phyloP scores from a whole-genome alignment of 2,888 invertebrate species.

The Perizoma flavofasciatum region DNA sequence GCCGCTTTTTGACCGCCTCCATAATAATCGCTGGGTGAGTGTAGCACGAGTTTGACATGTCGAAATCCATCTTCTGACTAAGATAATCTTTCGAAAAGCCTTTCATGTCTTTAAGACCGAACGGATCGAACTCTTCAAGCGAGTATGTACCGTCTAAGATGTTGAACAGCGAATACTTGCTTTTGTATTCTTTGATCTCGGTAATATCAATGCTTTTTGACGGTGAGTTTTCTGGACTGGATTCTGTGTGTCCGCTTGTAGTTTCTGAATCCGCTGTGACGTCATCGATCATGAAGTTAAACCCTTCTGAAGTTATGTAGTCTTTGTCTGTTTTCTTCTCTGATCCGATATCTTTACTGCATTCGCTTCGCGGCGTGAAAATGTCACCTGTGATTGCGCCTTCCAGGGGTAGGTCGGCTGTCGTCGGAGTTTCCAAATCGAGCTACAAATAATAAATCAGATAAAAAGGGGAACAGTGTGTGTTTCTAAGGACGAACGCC shows the following conservation, averaged over 20 bases:
- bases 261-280: slow-evolving; percentile 57
- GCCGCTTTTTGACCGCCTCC: slow-evolving; percentile 74
- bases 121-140: slow-evolving; percentile 74
- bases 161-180: slow-evolving; percentile 67
- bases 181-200: slow-evolving; percentile 34
- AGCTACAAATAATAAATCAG: slow-evolving; percentile 52
- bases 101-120: slow-evolving; percentile 65
- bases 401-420: slow-evolving; percentile 72
- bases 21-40: slow-evolving; percentile 70
- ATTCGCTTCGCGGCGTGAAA: slow-evolving; percentile 66
- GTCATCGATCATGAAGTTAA: slow-evolving; percentile 71
- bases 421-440: slow-evolving; percentile 79
- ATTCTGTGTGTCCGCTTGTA: slow-evolving; percentile 45
- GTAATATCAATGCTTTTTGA: slow-evolving; percentile 46
- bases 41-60: slow-evolving; percentile 58
- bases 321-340: slow-evolving; percentile 58
- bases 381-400: slow-evolving; percentile 62
- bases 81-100: slow-evolving; percentile 59
- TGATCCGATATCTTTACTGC: slow-evolving; percentile 55
- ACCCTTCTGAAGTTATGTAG: slow-evolving; percentile 66
- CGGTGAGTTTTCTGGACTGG: slow-evolving; percentile 56
- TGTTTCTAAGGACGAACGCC: no score
- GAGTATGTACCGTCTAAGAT: slow-evolving; percentile 78
- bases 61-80: slow-evolving; percentile 56
- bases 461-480: neutral